Percentiles rank a stretch among this genome's conserved stretches.
phyloP scores from a whole-genome alignment of 2,888 invertebrate genomes.

The Periphyllus acericola region DNA sequence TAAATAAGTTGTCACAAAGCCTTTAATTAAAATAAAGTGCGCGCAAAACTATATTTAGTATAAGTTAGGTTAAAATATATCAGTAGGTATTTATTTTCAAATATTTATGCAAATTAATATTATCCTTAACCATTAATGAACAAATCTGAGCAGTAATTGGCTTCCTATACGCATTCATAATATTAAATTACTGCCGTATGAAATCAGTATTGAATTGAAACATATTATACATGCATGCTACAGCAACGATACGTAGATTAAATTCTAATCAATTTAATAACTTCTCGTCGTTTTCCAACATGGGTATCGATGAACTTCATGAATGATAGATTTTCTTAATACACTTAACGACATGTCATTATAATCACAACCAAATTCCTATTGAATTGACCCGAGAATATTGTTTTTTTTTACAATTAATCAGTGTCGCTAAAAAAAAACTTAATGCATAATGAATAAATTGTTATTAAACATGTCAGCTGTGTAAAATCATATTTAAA shows the following conservation, averaged over 20 bases:
- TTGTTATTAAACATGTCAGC: too few relatives aligned
- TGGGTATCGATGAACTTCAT: not conserved
- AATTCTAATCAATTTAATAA: slow-evolving; percentile 10
- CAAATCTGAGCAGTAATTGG: not conserved
- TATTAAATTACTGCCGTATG: slow-evolving; percentile 1
- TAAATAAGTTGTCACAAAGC: not conserved
- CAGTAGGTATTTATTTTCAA: not conserved
- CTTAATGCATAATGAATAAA: too few relatives aligned
- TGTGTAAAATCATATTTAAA: too few relatives aligned
- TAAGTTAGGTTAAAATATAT: not conserved
- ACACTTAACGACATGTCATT: not conserved
- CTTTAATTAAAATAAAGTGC: not conserved
- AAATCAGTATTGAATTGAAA: not conserved
- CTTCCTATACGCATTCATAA: not conserved
- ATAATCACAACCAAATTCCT: not conserved
- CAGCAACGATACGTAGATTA: not conserved
- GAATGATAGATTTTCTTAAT: slow-evolving; percentile 13
- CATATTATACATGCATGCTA: not conserved
- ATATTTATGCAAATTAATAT: not conserved
- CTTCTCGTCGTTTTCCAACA: not conserved
- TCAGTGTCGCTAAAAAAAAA: too few relatives aligned
- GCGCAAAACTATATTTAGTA: not conserved
- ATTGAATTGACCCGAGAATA: too few relatives aligned
- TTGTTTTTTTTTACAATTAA: too few relatives aligned
- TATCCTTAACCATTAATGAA: not conserved